Conservation (phyloP, 2,888 invertebrate species). For the Petrolisthes manimaculis region DNA sequence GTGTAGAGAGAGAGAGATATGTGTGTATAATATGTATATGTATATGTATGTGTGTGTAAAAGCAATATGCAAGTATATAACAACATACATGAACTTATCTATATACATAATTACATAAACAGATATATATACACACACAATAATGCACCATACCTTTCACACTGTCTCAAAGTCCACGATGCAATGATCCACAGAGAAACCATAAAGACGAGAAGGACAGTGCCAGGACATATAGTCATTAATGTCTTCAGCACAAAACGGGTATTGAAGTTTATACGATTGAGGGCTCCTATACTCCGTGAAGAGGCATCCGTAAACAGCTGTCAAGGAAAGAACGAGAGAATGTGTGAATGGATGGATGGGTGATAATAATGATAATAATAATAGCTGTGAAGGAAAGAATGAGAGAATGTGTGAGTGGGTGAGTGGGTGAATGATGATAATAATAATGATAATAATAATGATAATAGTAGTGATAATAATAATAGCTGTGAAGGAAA, state of each 20-base stretch:
- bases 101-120: too few species aligned
- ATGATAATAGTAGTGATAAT: too few species aligned
- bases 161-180: slow-evolving; percentile 97
- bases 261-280: slow-evolving; percentile 97
- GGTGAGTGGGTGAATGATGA: too few species aligned
- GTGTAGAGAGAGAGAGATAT: neutral
- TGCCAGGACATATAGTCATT: slow-evolving; percentile 99
- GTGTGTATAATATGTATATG: too few species aligned
- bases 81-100: too few species aligned
- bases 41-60: too few species aligned
- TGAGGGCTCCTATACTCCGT: slow-evolving; percentile 82
- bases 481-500: neutral
- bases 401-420: neutral
- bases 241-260: slow-evolving; percentile 91
- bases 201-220: slow-evolving; percentile 97
- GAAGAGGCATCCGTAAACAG: slow-evolving; percentile 99
- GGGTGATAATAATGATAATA: too few species aligned
- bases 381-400: slow-evolving; percentile 78
- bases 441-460: too few species aligned
- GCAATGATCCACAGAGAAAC: slow-evolving; percentile 99
- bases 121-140: too few species aligned
- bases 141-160: slow-evolving; percentile 98
- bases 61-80: too few species aligned
- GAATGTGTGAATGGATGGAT: neutral
- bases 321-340: slow-evolving; percentile 73